Conservation (phyloP, 2,113 vertebrate species). For the Odontesthes bonariensis region DNA sequence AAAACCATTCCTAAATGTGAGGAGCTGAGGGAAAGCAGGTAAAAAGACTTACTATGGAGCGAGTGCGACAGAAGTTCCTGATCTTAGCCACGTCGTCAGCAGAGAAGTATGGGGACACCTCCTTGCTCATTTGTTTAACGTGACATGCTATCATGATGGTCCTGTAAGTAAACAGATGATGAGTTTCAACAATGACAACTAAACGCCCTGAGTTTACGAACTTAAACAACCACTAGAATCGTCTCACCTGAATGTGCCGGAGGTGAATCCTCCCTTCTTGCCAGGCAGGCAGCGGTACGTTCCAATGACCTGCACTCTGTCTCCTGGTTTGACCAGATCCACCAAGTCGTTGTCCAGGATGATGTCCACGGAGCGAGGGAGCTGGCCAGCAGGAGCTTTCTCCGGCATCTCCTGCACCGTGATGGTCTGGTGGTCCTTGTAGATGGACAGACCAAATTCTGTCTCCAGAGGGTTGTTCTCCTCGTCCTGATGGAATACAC, state of each 20-base stretch:
- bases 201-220: not conserved
- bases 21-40: fast-evolving
- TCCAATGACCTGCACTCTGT: conserved; percentile 92
- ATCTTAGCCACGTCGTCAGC: conserved; percentile 94
- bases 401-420: conserved; percentile 99
- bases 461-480: conserved; percentile 98
- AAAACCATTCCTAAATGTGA: not conserved
- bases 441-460: conserved; percentile 92
- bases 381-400: conserved; percentile 96
- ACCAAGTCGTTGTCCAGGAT: conserved; percentile 96
- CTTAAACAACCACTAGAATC: fast-evolving
- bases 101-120: conserved; percentile 86
- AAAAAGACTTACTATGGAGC: conserved; percentile 83
- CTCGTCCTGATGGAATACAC: conserved; percentile 85
- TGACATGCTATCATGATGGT: conserved; percentile 96
- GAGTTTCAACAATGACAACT: no score
- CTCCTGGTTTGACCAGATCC: conserved; percentile 92
- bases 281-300: conserved; percentile 95
- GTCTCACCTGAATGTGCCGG: conserved; percentile 93
- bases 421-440: conserved; percentile 97
- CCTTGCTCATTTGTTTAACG: conserved; percentile 94
- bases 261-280: conserved; percentile 96
- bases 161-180: conserved; percentile 65
- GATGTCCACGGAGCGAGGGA: conserved; percentile 95
- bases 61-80: conserved; percentile 90